phyloP scores from a whole-genome alignment of 2,888 invertebrate genomes.

The Gortyna flavago region DNA sequence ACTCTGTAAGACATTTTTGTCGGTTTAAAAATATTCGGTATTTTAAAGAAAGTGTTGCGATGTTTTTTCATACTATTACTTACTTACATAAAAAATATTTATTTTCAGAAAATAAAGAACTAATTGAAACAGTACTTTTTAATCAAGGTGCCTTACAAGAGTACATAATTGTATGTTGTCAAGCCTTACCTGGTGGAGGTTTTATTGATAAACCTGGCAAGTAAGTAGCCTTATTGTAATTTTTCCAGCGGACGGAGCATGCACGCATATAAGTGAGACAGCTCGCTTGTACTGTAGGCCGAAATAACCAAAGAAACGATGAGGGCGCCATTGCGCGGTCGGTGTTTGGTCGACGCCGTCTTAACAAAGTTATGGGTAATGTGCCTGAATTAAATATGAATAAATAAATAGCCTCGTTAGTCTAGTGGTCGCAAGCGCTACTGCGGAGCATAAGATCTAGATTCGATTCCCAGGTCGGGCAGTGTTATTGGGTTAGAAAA shows the following conservation, averaged over 20 bases:
- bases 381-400: background rate
- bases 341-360: too few relatives aligned
- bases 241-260: background rate
- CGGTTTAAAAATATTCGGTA: too few relatives aligned
- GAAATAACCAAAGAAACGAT: too few relatives aligned
- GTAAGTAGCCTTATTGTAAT: slow-evolving; percentile 87
- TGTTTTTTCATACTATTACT: background rate
- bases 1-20: too few relatives aligned
- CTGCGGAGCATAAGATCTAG: background rate
- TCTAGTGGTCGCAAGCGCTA: background rate
- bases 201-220: slow-evolving; percentile 99
- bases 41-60: background rate
- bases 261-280: background rate
- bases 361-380: too few relatives aligned
- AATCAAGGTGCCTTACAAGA: slow-evolving; percentile 97
- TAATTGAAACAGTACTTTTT: slow-evolving; percentile 92
- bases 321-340: too few relatives aligned
- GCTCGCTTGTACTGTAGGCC: background rate
- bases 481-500: background rate
- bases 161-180: slow-evolving; percentile 98
- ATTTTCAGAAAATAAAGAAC: slow-evolving; percentile 83
- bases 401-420: background rate
- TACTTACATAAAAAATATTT: background rate
- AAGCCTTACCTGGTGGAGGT: slow-evolving; percentile 94
- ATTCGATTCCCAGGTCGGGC: background rate